A percentile compares a stretch with the other conserved stretches of the same genome.
Conservation (phyloP, 2,113 vertebrate genomes). For the Carlito syrichta region DNA sequence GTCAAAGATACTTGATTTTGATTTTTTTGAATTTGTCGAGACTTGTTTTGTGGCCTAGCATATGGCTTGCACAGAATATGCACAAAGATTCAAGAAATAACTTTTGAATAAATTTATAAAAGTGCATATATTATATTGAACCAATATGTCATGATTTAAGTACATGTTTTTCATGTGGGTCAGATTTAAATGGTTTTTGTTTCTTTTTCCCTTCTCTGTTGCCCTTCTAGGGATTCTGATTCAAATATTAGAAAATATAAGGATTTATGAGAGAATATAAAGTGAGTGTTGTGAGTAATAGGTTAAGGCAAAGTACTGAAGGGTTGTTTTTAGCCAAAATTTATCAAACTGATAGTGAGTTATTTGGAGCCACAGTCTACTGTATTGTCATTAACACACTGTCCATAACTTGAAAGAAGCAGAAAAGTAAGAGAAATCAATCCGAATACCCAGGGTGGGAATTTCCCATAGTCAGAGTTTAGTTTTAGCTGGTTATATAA, state of each 20-base stretch:
- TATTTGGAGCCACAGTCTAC: neutral
- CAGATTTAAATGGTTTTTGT: neutral
- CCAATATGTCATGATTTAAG: neutral
- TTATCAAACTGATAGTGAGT: neutral
- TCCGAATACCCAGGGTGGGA: neutral
- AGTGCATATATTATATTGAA: neutral
- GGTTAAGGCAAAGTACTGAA: neutral
- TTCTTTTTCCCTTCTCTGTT: neutral
- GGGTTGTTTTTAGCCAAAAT: neutral
- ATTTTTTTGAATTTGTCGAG: neutral
- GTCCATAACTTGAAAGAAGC: neutral
- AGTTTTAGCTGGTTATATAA: neutral
- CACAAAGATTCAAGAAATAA: neutral
- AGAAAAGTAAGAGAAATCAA: conserved; percentile 22
- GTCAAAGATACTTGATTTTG: neutral
- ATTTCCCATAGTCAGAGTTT: neutral
- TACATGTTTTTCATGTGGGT: neutral
- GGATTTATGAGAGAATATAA: neutral
- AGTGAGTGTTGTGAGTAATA: neutral
- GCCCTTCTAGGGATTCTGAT: neutral
- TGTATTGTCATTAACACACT: conserved; percentile 31
- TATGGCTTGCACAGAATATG: neutral
- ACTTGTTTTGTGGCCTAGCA: neutral
- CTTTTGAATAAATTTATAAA: neutral
- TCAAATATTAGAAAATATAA: neutral